These are phyloP conservation scores for Pteronotus mesoamericanus DNA, from an alignment of 2,797 vertebrate genomes.

Conservation along the genomic window DNA sequence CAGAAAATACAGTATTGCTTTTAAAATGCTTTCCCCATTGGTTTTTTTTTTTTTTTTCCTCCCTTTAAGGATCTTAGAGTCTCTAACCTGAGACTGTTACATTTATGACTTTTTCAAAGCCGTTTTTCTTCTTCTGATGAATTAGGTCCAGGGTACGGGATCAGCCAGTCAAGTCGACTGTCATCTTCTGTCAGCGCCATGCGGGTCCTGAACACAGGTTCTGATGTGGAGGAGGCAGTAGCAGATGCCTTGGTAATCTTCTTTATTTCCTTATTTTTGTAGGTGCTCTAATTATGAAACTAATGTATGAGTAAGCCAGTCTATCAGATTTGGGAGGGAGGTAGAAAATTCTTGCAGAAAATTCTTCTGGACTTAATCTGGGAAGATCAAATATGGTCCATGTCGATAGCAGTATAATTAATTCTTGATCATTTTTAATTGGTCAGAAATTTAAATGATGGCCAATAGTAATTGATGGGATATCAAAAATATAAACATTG, in stretches of 20 bases:
- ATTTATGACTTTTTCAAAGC: constrained; percentile 6
- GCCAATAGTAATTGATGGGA: not conserved
- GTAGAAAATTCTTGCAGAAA: not conserved
- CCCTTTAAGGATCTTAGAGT: not conserved
- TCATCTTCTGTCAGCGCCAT: constrained; percentile 97
- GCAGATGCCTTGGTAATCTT: constrained; percentile 93
- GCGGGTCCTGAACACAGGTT: constrained; percentile 96
- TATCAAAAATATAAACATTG: constrained; percentile 11
- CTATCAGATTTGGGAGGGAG: not conserved
- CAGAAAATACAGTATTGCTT: constrained; percentile 59
- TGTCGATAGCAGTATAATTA: not conserved
- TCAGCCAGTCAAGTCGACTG: constrained; percentile 93
- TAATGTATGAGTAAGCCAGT: not conserved
- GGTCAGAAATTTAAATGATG: constrained; percentile 3
- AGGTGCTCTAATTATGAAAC: not conserved
- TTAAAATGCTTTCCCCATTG: constrained; percentile 79
- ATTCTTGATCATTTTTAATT: constrained; percentile 9
- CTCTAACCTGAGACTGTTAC: not conserved
- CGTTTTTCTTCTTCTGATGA: constrained; percentile 58
- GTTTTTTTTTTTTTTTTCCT: constrained; percentile 52
- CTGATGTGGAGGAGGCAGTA: constrained; percentile 96
- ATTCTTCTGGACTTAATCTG: not conserved
- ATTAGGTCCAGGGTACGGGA: constrained; percentile 90
- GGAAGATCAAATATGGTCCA: not conserved
- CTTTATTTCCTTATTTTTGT: not conserved